phyloP scores from a whole-genome alignment of 2,888 invertebrate genomes.

The Perdita meconis region DNA sequence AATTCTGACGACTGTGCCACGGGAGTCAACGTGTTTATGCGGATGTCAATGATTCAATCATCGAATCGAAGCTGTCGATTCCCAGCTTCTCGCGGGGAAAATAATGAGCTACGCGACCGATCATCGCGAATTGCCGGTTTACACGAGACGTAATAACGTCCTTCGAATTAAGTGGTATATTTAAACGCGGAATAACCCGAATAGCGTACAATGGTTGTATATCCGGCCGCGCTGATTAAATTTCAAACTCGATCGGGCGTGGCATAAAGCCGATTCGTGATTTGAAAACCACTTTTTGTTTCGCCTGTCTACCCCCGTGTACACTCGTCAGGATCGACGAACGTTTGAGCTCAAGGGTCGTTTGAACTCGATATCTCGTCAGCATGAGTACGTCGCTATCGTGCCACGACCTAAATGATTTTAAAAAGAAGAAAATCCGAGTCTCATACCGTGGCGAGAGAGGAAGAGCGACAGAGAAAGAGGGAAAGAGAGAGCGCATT shows the following conservation, averaged over 20 bases:
- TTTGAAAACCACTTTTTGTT: conserved; percentile 57
- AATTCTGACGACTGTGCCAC: too few species aligned
- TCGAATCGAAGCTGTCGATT: not conserved
- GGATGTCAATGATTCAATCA: not conserved
- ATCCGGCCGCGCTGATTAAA: conserved; percentile 34
- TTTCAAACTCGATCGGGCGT: conserved; percentile 55
- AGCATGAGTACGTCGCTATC: conserved; percentile 63
- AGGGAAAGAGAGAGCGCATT: not conserved
- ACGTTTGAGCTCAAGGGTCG: conserved; percentile 60
- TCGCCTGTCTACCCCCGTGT: conserved; percentile 48
- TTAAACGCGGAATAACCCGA: conserved; percentile 39
- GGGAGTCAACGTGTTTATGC: not conserved
- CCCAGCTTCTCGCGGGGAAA: conserved; percentile 2
- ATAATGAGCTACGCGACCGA: not conserved
- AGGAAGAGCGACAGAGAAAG: not conserved
- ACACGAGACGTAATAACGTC: conserved; percentile 25
- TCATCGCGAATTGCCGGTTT: not conserved
- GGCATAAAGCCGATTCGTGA: conserved; percentile 53
- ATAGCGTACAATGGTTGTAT: not conserved
- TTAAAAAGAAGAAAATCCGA: conserved; percentile 58
- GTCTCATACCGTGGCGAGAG: conserved; percentile 23
- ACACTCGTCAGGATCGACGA: conserved; percentile 57
- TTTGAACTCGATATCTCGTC: conserved; percentile 68
- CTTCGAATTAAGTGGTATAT: conserved; percentile 24
- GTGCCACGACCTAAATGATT: conserved; percentile 69